Evolutionary conservation across 2,113 vertebrate species (phyloP).

Genomic region (Urocitellus parryii): DNA sequence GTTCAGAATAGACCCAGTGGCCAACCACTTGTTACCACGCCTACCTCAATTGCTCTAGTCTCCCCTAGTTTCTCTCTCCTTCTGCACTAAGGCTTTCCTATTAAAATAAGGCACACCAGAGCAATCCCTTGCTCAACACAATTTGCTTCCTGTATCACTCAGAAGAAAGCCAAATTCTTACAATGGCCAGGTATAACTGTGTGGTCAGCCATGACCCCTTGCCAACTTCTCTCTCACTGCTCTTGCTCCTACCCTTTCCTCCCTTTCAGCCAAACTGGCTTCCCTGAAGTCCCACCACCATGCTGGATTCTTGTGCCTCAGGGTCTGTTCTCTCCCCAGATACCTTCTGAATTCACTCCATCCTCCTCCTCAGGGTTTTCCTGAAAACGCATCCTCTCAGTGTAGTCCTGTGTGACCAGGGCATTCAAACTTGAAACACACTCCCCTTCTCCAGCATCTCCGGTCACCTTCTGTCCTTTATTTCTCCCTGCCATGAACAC

Average conservation of each 20-base stretch:
- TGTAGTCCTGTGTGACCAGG: background rate
- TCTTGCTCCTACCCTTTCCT: background rate
- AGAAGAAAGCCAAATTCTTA: background rate
- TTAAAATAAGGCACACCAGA: background rate
- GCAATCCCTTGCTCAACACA: background rate
- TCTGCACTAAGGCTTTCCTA: background rate
- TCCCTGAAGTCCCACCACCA: background rate
- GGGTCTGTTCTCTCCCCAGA: background rate
- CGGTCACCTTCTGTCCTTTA: background rate
- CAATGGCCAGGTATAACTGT: accelerated
- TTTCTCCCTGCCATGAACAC: background rate
- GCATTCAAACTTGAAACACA: background rate
- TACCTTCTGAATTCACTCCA: background rate
- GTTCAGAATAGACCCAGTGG: background rate
- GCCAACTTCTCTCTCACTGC: background rate
- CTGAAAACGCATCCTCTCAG: background rate
- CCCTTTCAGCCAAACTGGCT: background rate
- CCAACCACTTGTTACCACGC: background rate
- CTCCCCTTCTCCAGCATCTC: background rate
- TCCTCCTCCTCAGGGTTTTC: background rate
- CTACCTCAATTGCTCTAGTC: background rate
- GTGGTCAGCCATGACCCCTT: background rate
- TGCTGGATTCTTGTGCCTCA: no score
- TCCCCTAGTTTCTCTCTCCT: background rate
- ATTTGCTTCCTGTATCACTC: background rate